Percentiles rank a stretch among this genome's conserved stretches.
These are phyloP conservation scores for Dryococelus australis DNA, from an alignment of 2,888 invertebrate species.

Conservation along the genomic window DNA sequence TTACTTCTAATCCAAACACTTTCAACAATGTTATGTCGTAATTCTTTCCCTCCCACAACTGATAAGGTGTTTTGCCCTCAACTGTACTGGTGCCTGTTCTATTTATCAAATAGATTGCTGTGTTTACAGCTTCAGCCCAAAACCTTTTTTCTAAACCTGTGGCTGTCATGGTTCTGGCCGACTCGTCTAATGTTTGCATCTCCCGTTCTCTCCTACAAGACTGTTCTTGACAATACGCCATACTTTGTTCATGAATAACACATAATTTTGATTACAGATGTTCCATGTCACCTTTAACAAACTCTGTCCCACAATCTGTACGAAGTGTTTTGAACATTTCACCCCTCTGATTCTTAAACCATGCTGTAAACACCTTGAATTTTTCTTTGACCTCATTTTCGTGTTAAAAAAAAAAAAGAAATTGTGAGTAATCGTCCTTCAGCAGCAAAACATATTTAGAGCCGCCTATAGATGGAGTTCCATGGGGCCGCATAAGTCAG, in stretches of 20 bases:
- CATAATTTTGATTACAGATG: too few species aligned
- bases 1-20: background rate
- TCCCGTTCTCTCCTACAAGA: background rate
- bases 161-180: background rate
- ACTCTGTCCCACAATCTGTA: too few species aligned
- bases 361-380: background rate
- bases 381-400: too few species aligned
- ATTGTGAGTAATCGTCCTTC: background rate
- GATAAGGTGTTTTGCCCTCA: background rate
- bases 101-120: too few species aligned
- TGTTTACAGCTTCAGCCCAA: too few species aligned
- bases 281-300: background rate
- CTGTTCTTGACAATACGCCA: background rate
- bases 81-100: too few species aligned
- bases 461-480: background rate
- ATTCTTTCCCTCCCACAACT: background rate
- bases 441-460: background rate
- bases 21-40: constrained; percentile 3
- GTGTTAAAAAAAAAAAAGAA: background rate
- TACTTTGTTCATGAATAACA: too few species aligned
- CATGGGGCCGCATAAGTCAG: background rate
- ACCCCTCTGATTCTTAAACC: background rate
- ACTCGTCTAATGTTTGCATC: background rate
- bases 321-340: background rate
- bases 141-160: background rate